These are phyloP conservation scores for Loriculus beryllinus DNA, from an alignment of 2,797 vertebrate genomes.

Conservation along the genomic window DNA sequence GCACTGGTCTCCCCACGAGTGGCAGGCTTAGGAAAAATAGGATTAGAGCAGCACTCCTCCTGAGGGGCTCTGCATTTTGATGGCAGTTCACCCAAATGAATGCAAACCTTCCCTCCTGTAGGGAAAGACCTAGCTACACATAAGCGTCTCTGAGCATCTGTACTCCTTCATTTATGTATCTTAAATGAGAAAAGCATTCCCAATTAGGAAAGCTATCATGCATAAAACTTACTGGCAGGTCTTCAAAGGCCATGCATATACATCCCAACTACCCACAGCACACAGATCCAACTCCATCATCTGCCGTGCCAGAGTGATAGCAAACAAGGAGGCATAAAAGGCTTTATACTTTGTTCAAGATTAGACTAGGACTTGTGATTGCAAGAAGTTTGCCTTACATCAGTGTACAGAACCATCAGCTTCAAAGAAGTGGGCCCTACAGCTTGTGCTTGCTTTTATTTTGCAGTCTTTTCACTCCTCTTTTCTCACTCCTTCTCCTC, in stretches of 20 bases:
- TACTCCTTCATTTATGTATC: neutral
- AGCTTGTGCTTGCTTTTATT: neutral
- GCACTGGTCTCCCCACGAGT: neutral
- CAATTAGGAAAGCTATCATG: neutral
- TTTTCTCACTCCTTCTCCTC: neutral
- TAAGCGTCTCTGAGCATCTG: neutral
- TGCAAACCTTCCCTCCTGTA: neutral
- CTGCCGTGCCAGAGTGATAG: neutral
- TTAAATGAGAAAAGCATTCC: neutral
- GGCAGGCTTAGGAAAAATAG: neutral
- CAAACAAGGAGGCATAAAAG: neutral
- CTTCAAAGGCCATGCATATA: neutral
- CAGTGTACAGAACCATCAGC: neutral
- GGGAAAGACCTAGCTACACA: neutral
- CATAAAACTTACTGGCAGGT: neutral
- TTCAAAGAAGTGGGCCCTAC: neutral
- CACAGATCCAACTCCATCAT: neutral
- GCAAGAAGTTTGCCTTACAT: neutral
- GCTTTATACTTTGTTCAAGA: neutral
- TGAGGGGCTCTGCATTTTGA: neutral
- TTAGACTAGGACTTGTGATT: neutral
- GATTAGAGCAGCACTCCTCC: neutral
- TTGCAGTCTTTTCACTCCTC: neutral
- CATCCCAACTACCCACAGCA: neutral
- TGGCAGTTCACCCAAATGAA: neutral